These are phyloP conservation scores for Drosophila arawakana DNA, from an alignment of 1,140 invertebrate species.

Conservation along the genomic window DNA sequence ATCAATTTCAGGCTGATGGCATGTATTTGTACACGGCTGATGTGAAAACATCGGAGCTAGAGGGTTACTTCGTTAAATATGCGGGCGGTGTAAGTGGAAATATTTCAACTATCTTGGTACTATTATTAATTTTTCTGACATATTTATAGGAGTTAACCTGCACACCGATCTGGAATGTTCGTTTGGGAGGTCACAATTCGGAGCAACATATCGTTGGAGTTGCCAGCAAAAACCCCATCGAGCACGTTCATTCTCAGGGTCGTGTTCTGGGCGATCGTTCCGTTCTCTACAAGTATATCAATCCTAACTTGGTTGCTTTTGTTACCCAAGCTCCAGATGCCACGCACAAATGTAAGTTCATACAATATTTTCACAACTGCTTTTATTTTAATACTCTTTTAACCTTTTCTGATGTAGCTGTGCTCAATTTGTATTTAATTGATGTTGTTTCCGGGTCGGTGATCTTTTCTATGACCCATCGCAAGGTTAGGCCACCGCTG, in stretches of 20 bases:
- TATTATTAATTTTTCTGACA: conserved; percentile 7
- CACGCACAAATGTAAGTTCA: conserved; percentile 89
- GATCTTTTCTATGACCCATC: conserved; percentile 90
- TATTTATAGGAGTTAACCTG: conserved; percentile 84
- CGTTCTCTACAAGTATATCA: conserved; percentile 99
- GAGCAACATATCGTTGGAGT: conserved; percentile 89
- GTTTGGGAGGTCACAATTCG: conserved; percentile 86
- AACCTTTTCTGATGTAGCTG: conserved; percentile 40
- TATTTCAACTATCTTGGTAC: not conserved
- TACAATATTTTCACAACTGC: too few species aligned
- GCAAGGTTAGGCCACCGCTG: conserved; percentile 92
- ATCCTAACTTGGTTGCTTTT: conserved; percentile 97
- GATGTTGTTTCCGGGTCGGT: conserved; percentile 95
- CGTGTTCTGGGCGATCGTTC: conserved; percentile 97
- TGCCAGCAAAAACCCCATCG: conserved; percentile 89
- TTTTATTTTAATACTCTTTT: not conserved
- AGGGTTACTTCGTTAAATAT: conserved; percentile 88
- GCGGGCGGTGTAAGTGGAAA: conserved; percentile 77
- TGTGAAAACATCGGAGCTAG: conserved; percentile 87
- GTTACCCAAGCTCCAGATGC: conserved; percentile 91
- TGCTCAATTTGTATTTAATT: conserved; percentile 92
- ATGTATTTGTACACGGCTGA: conserved; percentile 91
- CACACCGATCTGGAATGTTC: conserved; percentile 89
- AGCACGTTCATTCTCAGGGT: conserved; percentile 98
- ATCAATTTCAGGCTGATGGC: conserved; percentile 85